These are phyloP conservation scores for Plebejus argus DNA, from an alignment of 2,888 invertebrate species.

Conservation along the genomic window DNA sequence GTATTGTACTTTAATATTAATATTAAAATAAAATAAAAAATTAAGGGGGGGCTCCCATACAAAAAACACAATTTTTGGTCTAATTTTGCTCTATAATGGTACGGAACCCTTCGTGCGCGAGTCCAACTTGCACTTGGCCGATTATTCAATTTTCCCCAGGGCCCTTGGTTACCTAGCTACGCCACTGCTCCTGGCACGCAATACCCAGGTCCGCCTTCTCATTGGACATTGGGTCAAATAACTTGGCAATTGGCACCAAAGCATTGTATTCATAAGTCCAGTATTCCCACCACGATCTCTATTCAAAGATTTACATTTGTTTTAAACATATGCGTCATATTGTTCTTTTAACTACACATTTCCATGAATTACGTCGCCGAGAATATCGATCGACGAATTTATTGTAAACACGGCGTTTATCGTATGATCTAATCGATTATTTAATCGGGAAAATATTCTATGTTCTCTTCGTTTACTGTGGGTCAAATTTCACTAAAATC, in stretches of 20 bases:
- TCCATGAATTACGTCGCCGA: constrained; percentile 25
- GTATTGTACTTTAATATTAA: too few relatives aligned
- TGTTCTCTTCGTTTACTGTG: neutral
- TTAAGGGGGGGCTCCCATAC: too few relatives aligned
- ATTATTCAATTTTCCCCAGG: too few relatives aligned
- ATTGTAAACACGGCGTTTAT: constrained; percentile 13
- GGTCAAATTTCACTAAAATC: neutral
- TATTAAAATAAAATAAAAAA: too few relatives aligned
- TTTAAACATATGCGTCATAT: constrained; percentile 16
- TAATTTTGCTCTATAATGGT: too few relatives aligned
- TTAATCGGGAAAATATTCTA: neutral
- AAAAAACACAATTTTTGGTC: too few relatives aligned
- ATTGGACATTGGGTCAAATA: constrained; percentile 13
- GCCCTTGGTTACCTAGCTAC: too few relatives aligned
- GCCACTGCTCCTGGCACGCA: neutral
- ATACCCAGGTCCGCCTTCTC: neutral
- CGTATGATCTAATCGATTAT: neutral
- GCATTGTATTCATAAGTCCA: neutral
- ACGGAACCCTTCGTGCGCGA: too few relatives aligned
- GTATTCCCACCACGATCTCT: constrained; percentile 18
- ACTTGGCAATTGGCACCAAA: constrained; percentile 6
- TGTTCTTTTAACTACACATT: constrained; percentile 9
- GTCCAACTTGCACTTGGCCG: too few relatives aligned
- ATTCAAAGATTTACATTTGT: constrained; percentile 18
- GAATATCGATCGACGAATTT: constrained; percentile 10